phyloP scores from a whole-genome alignment of 2,797 vertebrate genomes.

The Zenarchopterus dispar region DNA sequence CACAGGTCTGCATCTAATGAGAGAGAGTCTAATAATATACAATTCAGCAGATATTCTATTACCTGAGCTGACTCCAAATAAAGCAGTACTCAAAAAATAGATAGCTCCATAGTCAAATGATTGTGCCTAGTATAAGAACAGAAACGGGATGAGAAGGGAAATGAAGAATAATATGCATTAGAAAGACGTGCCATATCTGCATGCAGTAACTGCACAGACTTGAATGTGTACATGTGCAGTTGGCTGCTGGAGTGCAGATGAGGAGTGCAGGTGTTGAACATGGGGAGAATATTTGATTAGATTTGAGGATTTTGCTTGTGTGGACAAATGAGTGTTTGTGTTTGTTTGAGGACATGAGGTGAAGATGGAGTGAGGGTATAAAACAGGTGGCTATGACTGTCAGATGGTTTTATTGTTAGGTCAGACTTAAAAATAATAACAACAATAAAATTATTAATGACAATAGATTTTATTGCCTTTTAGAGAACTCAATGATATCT shows the following conservation, averaged over 20 bases:
- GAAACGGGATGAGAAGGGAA: neutral
- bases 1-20: conserved; percentile 14
- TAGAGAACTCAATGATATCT: neutral
- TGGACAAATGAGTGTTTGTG: conserved; percentile 33
- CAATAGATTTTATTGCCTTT: conserved; percentile 4
- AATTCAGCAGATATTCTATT: conserved; percentile 6
- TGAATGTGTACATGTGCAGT: conserved; percentile 1
- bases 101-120: conserved; percentile 1
- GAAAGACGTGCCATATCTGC: conserved; percentile 13
- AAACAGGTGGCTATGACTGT: conserved; percentile 65
- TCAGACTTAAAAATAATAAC: neutral
- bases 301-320: conserved; percentile 41
- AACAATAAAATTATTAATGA: too few relatives aligned
- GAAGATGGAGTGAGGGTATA: conserved; percentile 62
- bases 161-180: neutral
- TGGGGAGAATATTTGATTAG: conserved; percentile 59
- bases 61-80: conserved; percentile 18
- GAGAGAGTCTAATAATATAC: conserved; percentile 6
- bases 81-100: neutral
- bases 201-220: conserved; percentile 5
- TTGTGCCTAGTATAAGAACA: neutral
- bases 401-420: conserved; percentile 54
- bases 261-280: conserved; percentile 40
- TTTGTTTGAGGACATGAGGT: conserved; percentile 46
- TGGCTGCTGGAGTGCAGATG: conserved; percentile 34